A percentile compares a stretch with the other conserved stretches of the same genome.
These are phyloP conservation scores for Palaemon carinicauda DNA, from an alignment of 1,140 invertebrate genomes.

Conservation along the genomic window DNA sequence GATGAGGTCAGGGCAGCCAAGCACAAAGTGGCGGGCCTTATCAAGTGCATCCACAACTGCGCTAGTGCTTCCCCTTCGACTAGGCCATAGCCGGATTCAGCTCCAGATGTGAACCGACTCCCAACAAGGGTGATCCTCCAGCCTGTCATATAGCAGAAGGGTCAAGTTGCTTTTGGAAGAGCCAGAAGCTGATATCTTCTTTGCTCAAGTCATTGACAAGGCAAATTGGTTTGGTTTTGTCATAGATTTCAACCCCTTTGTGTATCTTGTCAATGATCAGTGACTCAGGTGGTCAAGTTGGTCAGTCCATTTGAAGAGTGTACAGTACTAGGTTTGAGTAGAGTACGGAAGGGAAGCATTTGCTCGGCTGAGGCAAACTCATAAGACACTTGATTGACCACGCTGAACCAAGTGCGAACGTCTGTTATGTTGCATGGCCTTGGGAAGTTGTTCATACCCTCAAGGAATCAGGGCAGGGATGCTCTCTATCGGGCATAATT, in stretches of 20 bases:
- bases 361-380: not conserved
- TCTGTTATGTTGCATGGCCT: too few relatives aligned
- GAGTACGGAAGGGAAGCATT: not conserved
- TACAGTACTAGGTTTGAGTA: too few relatives aligned
- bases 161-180: conserved; percentile 2
- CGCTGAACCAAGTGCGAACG: too few relatives aligned
- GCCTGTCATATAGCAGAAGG: conserved; percentile 5
- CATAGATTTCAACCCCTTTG: conserved; percentile 11
- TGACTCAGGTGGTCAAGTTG: conserved; percentile 10
- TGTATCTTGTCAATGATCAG: not conserved
- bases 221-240: not conserved
- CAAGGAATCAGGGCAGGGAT: too few relatives aligned
- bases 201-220: conserved; percentile 9
- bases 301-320: not conserved
- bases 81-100: conserved; percentile 9
- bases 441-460: too few relatives aligned
- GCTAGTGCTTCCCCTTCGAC: conserved; percentile 17
- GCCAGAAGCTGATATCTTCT: not conserved
- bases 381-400: too few relatives aligned
- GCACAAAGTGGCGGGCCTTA: conserved; percentile 4
- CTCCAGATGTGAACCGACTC: not conserved
- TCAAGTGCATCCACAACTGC: conserved; percentile 12
- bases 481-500: too few relatives aligned
- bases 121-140: conserved; percentile 10
- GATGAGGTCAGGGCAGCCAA: not conserved